Evolutionary conservation across 92 coral and sea anemone species (phyloP).

Genomic region (Palythoa heliodiscus): DNA sequence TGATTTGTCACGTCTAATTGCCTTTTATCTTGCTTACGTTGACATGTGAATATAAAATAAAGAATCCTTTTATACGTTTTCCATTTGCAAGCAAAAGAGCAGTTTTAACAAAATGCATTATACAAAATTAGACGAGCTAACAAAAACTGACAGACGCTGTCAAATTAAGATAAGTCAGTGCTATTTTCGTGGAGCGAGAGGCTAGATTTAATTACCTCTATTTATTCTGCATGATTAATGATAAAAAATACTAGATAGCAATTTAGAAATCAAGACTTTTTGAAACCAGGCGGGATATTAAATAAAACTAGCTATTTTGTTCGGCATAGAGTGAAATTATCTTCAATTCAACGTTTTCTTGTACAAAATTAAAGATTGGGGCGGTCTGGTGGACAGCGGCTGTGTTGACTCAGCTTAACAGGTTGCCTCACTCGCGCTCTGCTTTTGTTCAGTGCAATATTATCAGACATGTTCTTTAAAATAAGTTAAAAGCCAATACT

Average conservation of each 20-base stretch:
- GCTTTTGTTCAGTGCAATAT: background rate
- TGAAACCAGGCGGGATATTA: too few relatives aligned
- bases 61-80: background rate
- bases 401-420: slow-evolving; percentile 27
- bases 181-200: background rate
- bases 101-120: background rate
- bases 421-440: background rate
- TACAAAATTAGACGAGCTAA: background rate
- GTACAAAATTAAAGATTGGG: too few relatives aligned
- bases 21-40: too few relatives aligned
- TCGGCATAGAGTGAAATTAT: too few relatives aligned
- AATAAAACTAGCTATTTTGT: too few relatives aligned
- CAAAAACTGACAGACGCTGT: background rate
- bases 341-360: too few relatives aligned
- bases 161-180: background rate
- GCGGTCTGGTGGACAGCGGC: background rate
- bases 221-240: background rate
- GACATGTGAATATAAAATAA: background rate
- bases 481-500: background rate
- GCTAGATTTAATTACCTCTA: background rate
- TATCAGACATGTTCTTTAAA: background rate
- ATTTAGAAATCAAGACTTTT: too few relatives aligned
- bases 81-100: background rate
- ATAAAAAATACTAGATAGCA: background rate
- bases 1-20: too few relatives aligned